Evolutionary conservation across 1,140 invertebrate species (phyloP), one percentile per base, ranked within the genome.

Genomic region (Aphelinus certus): DNA sequence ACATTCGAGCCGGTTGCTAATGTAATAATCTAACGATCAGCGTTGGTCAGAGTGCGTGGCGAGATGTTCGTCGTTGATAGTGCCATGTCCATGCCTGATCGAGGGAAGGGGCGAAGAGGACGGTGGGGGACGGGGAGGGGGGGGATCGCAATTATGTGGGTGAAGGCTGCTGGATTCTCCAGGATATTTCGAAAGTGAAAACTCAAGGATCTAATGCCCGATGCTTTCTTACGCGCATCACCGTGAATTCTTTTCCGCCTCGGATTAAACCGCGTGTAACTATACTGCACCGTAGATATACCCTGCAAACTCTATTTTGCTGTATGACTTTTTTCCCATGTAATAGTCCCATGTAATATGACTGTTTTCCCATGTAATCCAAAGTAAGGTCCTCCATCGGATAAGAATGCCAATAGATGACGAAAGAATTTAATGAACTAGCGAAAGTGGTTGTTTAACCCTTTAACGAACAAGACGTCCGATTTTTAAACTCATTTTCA

Each of bases 171-270:
- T 82, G 81, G 82, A 79, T 78, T 84, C 83, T 83, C 82, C 83
- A 86, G 84, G 85, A 86, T 84, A 79, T 86, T 83, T 86, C 84
- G 85, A 87, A 87, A 87, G 85, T 86, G 85, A 87, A 26, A 87
- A 87, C 84, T 82, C 79, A 81, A 83, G 80, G 81, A 79, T 79
- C 79, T 74, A 75, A 77, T 74, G 58, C 73, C 61, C 61, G 46
- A 60, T 57, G 56, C 61, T 62, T 76, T 63, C 7, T 66, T 74
- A 53, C 47, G 61, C 43, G 3, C 51, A 43, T 68, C 42, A 61
- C 61, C 61, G 46, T 63, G 61, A 63, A 63, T 26, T 26, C 26
- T 26, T 26, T 26, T 26, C 26, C 26, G 26, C 26, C 26, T 26
- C 26, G 26, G 26, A 26, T 26, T 26, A 26, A 26, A 26, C 26